phyloP scores from a whole-genome alignment of 1,140 invertebrate species.

The Ips nitidus region DNA sequence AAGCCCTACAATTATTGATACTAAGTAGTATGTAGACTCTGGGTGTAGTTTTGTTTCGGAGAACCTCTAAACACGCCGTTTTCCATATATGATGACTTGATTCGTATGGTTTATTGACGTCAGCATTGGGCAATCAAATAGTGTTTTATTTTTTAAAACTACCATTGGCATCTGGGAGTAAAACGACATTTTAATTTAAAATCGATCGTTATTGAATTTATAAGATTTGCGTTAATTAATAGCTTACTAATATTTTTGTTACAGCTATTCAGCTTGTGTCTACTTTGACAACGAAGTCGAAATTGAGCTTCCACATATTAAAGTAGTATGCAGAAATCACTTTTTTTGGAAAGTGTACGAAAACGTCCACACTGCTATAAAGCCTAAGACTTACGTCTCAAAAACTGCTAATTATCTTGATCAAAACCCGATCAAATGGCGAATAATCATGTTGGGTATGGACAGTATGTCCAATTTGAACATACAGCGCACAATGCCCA shows the following conservation, averaged over 20 bases:
- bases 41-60: too few relatives aligned
- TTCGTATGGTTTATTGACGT: too few relatives aligned
- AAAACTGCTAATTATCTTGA: not conserved
- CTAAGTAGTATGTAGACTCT: too few relatives aligned
- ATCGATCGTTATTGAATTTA: too few relatives aligned
- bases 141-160: too few relatives aligned
- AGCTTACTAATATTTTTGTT: slow-evolving; percentile 23
- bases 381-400: slow-evolving; percentile 39
- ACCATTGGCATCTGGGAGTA: too few relatives aligned
- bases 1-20: too few relatives aligned
- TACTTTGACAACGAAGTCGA: slow-evolving; percentile 50
- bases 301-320: slow-evolving; percentile 48
- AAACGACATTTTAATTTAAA: too few relatives aligned
- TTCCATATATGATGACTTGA: too few relatives aligned
- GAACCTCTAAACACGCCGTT: too few relatives aligned
- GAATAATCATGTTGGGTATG: slow-evolving; percentile 75
- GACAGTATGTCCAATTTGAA: slow-evolving; percentile 82
- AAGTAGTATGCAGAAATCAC: slow-evolving; percentile 51
- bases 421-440: slow-evolving; percentile 47
- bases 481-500: slow-evolving; percentile 73
- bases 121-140: too few relatives aligned
- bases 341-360: slow-evolving; percentile 45
- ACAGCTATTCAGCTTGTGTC: slow-evolving; percentile 53
- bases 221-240: not conserved
- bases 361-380: slow-evolving; percentile 55